These are phyloP conservation scores for Ceyx erithaca DNA, from an alignment of 2,797 vertebrate species.

Conservation along the genomic window DNA sequence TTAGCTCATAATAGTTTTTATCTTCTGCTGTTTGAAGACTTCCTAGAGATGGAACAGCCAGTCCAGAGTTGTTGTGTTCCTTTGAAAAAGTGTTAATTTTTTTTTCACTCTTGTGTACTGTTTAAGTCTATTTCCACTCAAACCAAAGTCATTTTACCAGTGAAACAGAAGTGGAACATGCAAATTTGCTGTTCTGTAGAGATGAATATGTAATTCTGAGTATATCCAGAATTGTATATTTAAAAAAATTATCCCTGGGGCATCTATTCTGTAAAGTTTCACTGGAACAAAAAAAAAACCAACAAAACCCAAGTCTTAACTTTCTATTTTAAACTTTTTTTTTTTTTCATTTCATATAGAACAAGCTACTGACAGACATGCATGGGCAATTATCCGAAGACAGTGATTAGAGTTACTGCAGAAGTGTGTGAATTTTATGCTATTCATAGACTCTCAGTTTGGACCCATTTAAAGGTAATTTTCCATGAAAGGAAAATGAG, in stretches of 20 bases:
- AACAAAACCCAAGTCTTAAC: background rate
- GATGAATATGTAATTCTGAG: background rate
- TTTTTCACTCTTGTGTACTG: background rate
- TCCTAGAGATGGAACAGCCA: background rate
- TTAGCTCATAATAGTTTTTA: background rate
- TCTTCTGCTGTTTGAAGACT: background rate
- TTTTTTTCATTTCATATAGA: background rate
- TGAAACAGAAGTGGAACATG: background rate
- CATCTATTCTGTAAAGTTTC: background rate
- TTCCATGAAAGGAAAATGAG: constrained; percentile 16
- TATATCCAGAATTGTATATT: background rate
- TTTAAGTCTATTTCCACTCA: background rate
- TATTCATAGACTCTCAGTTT: background rate
- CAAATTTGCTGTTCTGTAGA: background rate
- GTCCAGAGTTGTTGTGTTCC: background rate
- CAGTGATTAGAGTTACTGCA: constrained; percentile 13
- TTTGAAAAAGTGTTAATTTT: background rate
- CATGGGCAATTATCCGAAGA: background rate
- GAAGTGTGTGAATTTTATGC: constrained; percentile 4
- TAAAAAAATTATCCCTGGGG: background rate
- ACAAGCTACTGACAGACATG: background rate
- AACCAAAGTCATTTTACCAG: background rate
- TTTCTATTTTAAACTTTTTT: background rate
- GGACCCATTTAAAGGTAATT: constrained; percentile 17
- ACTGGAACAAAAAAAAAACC: background rate